Evolutionary conservation across 1,140 invertebrate species (phyloP).

Genomic region (Ericerus pela): DNA sequence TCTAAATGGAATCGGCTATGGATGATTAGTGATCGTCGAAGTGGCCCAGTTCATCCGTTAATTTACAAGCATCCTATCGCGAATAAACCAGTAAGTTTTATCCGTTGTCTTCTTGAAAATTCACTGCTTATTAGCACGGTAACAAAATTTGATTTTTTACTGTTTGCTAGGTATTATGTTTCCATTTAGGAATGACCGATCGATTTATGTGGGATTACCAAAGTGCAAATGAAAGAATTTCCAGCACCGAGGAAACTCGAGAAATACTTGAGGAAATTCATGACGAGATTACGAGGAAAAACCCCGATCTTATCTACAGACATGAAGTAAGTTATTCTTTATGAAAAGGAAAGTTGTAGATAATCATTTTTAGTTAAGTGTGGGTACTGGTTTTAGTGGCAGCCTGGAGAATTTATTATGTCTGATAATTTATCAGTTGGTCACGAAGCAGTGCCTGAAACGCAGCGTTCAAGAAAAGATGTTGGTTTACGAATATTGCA

Average conservation of each 20-base stretch:
- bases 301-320: conserved; percentile 31
- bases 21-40: conserved; percentile 32
- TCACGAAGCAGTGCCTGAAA: conserved; percentile 34
- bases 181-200: conserved; percentile 36
- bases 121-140: not conserved
- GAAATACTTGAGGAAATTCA: conserved; percentile 32
- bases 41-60: conserved; percentile 32
- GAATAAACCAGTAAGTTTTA: conserved; percentile 20
- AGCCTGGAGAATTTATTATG: conserved; percentile 36
- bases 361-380: not conserved
- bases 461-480: conserved; percentile 30
- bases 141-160: not conserved
- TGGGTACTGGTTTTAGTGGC: conserved; percentile 31
- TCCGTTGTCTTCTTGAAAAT: conserved; percentile 1
- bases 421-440: conserved; percentile 36
- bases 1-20: conserved; percentile 32
- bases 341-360: not conserved
- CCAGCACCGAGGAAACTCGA: conserved; percentile 28
- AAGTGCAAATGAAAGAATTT: conserved; percentile 26
- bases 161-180: conserved; percentile 33
- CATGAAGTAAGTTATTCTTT: conserved; percentile 31
- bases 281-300: conserved; percentile 33
- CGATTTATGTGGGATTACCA: conserved; percentile 33
- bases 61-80: conserved; percentile 31
- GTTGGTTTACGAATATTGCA: conserved; percentile 35